phyloP scores from a whole-genome alignment of 2,113 vertebrate genomes.

The Lophius piscatorius region DNA sequence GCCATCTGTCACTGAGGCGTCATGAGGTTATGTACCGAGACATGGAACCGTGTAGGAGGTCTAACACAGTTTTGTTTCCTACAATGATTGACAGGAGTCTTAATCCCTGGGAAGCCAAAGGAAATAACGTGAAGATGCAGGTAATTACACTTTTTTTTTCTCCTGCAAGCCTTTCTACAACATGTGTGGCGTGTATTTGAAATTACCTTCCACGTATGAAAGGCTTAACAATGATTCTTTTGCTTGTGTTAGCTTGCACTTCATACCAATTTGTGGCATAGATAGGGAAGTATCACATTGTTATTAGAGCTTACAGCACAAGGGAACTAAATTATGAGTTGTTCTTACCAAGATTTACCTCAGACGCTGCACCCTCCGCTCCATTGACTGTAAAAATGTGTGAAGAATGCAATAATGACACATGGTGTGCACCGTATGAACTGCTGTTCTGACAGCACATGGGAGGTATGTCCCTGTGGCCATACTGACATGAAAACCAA shows the following conservation, averaged over 20 bases:
- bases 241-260: constrained; percentile 75
- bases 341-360: constrained; percentile 61
- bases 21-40: constrained; percentile 28
- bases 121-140: constrained; percentile 72
- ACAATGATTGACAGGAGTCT: constrained; percentile 55
- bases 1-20: constrained; percentile 19
- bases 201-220: constrained; percentile 71
- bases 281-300: constrained; percentile 60
- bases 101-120: constrained; percentile 65
- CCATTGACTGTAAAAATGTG: constrained; percentile 61
- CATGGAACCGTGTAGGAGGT: constrained; percentile 60
- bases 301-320: constrained; percentile 63
- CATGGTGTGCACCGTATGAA: constrained; percentile 38
- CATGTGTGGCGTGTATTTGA: constrained; percentile 77
- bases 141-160: constrained; percentile 70
- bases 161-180: constrained; percentile 66
- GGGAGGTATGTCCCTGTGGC: constrained; percentile 63
- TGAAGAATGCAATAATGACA: constrained; percentile 77
- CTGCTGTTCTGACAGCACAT: constrained; percentile 39
- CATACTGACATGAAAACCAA: constrained; percentile 65
- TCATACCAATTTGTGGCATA: constrained; percentile 69
- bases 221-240: constrained; percentile 55
- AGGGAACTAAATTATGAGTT: constrained; percentile 61
- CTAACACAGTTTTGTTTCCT: constrained; percentile 49
- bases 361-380: constrained; percentile 49